These are phyloP conservation scores for Eurystomus glaucurus DNA, from an alignment of 2,797 vertebrate species.

Conservation along the genomic window DNA sequence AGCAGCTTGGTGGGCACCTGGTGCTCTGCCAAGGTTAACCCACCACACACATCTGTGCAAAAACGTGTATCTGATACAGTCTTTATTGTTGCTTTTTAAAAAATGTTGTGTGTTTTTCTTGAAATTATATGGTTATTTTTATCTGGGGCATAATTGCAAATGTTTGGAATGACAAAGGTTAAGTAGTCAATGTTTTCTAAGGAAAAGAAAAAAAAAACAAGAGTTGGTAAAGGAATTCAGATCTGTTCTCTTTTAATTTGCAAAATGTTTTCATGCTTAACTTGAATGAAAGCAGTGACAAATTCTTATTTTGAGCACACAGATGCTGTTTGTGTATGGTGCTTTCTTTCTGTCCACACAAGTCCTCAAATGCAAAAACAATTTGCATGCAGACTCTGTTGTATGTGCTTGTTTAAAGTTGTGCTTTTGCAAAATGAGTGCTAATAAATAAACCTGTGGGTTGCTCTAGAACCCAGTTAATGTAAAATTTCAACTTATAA, in stretches of 20 bases:
- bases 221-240: background rate
- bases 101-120: background rate
- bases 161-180: background rate
- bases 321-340: background rate
- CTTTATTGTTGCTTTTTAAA: background rate
- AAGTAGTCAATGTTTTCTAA: background rate
- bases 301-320: slow-evolving; percentile 36
- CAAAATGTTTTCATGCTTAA: slow-evolving; percentile 5
- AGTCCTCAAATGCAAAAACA: slow-evolving; percentile 16
- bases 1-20: too few species aligned
- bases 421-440: background rate
- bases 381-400: background rate
- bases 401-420: background rate
- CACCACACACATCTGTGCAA: background rate
- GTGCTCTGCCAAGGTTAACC: too few species aligned
- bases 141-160: background rate
- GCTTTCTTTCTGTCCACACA: slow-evolving; percentile 53
- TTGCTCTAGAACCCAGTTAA: background rate
- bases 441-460: background rate
- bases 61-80: fast-evolving
- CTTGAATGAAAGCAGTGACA: slow-evolving; percentile 30
- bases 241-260: slow-evolving; percentile 16
- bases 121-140: background rate
- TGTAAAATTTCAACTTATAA: background rate
- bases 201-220: background rate